Evolutionary conservation across 2,113 vertebrate genomes (phyloP).

Genomic region (Zonotrichia leucophrys): DNA sequence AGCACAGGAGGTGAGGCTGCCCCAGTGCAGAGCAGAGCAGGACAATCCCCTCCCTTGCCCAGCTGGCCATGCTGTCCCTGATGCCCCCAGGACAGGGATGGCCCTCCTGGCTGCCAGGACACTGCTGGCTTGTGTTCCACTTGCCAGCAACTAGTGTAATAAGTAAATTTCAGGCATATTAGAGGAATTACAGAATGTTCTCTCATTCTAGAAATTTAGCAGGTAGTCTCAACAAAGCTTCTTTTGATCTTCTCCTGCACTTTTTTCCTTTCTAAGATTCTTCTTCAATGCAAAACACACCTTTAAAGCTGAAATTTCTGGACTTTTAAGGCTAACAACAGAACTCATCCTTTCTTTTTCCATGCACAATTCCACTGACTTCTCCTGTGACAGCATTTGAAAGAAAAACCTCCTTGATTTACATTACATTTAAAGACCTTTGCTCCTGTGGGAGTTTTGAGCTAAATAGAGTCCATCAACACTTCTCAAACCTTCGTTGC

Average conservation of each 20-base stretch:
- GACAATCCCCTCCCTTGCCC: background rate
- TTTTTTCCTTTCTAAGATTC: background rate
- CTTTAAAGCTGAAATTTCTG: background rate
- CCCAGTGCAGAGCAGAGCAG: background rate
- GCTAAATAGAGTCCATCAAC: background rate
- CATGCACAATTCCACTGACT: background rate
- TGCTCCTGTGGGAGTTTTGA: background rate
- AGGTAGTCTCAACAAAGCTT: background rate
- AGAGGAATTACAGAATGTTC: background rate
- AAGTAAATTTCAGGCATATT: background rate
- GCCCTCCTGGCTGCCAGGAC: background rate
- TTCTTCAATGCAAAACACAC: background rate
- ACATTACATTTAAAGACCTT: background rate
- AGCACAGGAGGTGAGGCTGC: background rate
- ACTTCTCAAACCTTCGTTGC: background rate
- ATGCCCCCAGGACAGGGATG: background rate
- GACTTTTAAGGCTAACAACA: background rate
- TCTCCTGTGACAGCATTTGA: background rate
- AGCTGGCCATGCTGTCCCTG: background rate
- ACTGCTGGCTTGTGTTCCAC: background rate
- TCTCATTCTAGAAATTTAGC: background rate
- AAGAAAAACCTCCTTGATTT: background rate
- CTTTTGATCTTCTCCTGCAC: background rate
- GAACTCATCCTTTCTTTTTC: background rate
- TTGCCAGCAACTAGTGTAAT: background rate